Conservation (phyloP, 2,113 vertebrate genomes). For the Callocephalon fimbriatum region DNA sequence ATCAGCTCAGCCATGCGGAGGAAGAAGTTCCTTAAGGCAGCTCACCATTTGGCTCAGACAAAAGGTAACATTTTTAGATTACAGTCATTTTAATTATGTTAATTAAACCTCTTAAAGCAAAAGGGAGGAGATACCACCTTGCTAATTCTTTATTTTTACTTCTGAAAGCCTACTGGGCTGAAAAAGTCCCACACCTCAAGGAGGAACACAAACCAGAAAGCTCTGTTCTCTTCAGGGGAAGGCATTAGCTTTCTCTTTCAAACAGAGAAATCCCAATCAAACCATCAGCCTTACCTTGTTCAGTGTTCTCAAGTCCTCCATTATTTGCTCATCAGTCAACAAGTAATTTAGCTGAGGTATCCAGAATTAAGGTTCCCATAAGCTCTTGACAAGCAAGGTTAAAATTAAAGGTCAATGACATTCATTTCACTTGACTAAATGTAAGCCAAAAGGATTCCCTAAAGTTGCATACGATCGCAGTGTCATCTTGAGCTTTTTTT, state of each 20-base stretch:
- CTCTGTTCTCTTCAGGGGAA: not conserved
- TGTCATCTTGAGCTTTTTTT: not conserved
- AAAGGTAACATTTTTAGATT: constrained; percentile 9
- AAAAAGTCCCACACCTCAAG: not conserved
- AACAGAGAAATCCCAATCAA: not conserved
- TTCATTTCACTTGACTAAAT: not conserved
- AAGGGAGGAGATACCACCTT: constrained; percentile 2
- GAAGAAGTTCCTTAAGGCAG: not conserved
- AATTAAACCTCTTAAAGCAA: constrained; percentile 26
- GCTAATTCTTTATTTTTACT: not conserved
- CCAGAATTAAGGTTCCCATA: constrained; percentile 81
- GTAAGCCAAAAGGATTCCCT: not conserved
- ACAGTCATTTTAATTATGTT: constrained; percentile 10
- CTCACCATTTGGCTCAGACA: not conserved
- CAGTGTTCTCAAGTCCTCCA: constrained; percentile 94
- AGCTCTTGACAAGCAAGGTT: not conserved
- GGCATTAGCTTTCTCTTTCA: not conserved
- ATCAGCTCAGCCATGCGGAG: not conserved
- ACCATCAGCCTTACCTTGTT: constrained; percentile 86
- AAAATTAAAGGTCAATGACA: not conserved
- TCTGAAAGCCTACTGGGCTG: not conserved
- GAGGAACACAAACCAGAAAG: not conserved
- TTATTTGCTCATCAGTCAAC: constrained; percentile 96
- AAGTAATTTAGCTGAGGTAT: constrained; percentile 97
- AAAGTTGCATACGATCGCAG: not conserved